phyloP scores from a whole-genome alignment of 2,797 vertebrate genomes.

The Poecilia velifera region DNA sequence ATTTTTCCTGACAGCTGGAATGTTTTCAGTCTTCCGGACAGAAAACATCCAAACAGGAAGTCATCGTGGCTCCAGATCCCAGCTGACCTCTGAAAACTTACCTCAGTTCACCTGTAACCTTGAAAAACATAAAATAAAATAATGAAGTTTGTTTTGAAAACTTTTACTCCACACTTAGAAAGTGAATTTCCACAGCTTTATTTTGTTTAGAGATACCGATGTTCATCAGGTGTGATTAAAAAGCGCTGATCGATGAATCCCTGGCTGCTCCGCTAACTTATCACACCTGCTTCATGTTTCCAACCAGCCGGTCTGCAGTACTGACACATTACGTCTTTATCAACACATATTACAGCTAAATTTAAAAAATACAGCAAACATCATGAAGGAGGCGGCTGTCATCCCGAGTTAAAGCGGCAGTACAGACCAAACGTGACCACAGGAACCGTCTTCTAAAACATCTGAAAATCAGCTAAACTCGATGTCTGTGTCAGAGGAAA shows the following conservation, averaged over 20 bases:
- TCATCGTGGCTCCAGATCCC: background rate
- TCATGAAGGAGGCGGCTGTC: constrained; percentile 1
- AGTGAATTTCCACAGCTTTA: background rate
- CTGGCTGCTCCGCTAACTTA: background rate
- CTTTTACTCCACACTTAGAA: background rate
- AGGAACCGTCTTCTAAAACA: constrained; percentile 16
- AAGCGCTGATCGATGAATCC: background rate
- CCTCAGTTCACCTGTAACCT: background rate
- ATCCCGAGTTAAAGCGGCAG: background rate
- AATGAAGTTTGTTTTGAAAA: background rate
- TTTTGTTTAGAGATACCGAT: background rate
- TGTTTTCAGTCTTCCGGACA: background rate
- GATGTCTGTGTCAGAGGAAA: constrained; percentile 13
- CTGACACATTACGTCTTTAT: constrained; percentile 12
- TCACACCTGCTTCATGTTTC: background rate
- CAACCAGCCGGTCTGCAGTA: background rate
- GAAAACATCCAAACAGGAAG: background rate
- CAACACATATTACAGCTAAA: background rate
- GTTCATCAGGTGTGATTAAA: background rate
- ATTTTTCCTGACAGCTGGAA: background rate
- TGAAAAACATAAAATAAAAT: background rate
- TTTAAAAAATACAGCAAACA: constrained; percentile 3
- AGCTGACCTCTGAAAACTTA: background rate
- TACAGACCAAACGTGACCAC: constrained; percentile 10
- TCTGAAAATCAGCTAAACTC: constrained; percentile 8